Percentiles rank a stretch among this genome's conserved stretches.
phyloP scores from a whole-genome alignment of 2,113 vertebrate species.

The Paradisaea rubra region DNA sequence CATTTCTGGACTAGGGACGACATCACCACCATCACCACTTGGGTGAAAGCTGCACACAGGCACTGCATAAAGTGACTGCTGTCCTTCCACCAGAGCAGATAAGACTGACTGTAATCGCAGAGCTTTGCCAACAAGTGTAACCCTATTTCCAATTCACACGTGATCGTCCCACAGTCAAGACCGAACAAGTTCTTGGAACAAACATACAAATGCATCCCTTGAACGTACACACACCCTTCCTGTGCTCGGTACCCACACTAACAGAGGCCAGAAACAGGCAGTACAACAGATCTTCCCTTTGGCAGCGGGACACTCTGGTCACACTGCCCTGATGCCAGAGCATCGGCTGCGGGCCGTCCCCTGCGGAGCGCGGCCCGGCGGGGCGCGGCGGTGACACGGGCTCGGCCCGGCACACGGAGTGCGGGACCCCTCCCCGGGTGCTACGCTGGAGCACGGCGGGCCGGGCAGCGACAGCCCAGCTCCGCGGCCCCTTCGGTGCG shows the following conservation, averaged over 20 bases:
- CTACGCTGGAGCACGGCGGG: fast-evolving
- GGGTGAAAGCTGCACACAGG: background rate
- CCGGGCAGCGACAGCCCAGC: background rate
- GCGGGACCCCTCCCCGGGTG: too few species aligned
- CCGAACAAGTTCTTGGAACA: background rate
- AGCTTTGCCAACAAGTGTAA: background rate
- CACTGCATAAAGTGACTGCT: fast-evolving
- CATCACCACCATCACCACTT: background rate
- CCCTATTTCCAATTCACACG: background rate
- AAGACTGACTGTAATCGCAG: fast-evolving
- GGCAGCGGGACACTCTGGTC: fast-evolving
- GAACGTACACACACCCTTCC: background rate
- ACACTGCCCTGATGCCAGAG: fast-evolving
- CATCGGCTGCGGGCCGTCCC: fast-evolving
- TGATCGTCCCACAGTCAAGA: background rate
- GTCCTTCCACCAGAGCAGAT: background rate
- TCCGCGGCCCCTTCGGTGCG: fast-evolving
- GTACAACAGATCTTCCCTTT: fast-evolving
- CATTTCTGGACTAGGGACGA: background rate
- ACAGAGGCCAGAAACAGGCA: background rate
- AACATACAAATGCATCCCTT: background rate
- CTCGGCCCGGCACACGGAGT: background rate
- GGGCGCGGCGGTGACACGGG: background rate
- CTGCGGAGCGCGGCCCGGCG: background rate
- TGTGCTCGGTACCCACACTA: background rate